Evolutionary conservation across 1,140 invertebrate species (phyloP).

Genomic region (Calephelis virginiensis): DNA sequence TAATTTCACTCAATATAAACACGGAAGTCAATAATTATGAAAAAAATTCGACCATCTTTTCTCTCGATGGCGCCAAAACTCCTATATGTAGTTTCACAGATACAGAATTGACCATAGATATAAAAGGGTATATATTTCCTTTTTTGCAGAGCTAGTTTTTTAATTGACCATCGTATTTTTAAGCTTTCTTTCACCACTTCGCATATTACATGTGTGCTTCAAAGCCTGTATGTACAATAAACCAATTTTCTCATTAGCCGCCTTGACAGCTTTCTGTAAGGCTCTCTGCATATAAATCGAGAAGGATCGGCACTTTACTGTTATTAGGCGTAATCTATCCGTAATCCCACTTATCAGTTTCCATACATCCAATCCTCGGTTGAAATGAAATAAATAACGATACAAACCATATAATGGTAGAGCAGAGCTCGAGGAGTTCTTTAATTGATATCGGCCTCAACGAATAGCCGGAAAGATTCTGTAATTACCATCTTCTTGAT

Average conservation of each 20-base stretch:
- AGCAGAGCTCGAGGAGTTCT: conserved; percentile 31
- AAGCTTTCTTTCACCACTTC: too few species aligned
- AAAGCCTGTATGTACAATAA: conserved; percentile 16
- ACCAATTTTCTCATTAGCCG: conserved; percentile 19
- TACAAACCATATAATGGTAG: conserved; percentile 45
- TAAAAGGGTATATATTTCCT: too few species aligned
- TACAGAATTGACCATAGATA: too few species aligned
- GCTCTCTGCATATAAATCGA: conserved; percentile 19
- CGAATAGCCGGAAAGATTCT: conserved; percentile 36
- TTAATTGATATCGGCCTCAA: conserved; percentile 57
- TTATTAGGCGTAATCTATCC: conserved; percentile 34
- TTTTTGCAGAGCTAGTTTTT: too few species aligned
- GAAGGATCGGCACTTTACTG: conserved; percentile 26
- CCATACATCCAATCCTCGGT: conserved; percentile 31
- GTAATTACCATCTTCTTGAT: conserved; percentile 51
- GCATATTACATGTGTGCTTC: background rate
- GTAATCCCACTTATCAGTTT: conserved; percentile 31
- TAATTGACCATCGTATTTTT: too few species aligned
- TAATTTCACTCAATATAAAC: too few species aligned
- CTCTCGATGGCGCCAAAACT: too few species aligned
- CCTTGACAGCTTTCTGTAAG: background rate
- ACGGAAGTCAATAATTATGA: too few species aligned
- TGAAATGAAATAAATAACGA: conserved; percentile 43
- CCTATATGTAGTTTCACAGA: too few species aligned
- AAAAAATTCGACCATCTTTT: too few species aligned